These are phyloP conservation scores for Drosophila jambulina DNA, from an alignment of 1,140 invertebrate species.

Conservation along the genomic window DNA sequence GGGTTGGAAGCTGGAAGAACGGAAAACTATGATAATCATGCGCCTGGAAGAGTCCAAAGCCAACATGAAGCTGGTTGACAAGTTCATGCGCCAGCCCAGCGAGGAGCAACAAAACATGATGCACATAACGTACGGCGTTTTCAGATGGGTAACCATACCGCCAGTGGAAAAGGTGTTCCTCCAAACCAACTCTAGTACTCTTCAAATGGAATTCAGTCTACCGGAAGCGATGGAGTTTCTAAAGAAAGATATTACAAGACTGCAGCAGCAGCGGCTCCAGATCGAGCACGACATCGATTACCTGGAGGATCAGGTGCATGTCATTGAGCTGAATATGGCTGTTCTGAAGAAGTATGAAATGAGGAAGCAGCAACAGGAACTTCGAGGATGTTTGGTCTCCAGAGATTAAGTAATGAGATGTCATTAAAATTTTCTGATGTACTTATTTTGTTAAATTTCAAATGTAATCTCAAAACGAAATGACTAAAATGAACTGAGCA, in stretches of 20 bases:
- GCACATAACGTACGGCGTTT: conserved; percentile 12
- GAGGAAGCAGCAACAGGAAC: neutral
- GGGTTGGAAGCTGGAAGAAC: conserved; percentile 11
- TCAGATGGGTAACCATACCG: conserved; percentile 5
- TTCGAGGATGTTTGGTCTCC: no score
- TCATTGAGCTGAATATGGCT: conserved; percentile 14
- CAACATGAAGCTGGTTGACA: conserved; percentile 27
- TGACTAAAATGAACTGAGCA: neutral
- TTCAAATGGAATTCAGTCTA: conserved; percentile 31
- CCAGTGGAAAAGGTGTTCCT: conserved; percentile 26
- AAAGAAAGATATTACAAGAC: conserved; percentile 3
- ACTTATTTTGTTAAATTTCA: neutral
- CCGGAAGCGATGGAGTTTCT: conserved; percentile 21
- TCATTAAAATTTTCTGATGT: neutral
- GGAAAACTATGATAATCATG: neutral
- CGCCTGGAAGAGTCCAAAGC: conserved; percentile 24
- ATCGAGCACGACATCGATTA: conserved; percentile 38
- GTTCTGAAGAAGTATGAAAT: conserved; percentile 9
- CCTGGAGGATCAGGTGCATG: conserved; percentile 35
- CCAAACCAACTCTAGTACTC: conserved; percentile 1
- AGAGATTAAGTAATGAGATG: neutral
- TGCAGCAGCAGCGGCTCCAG: conserved; percentile 14
- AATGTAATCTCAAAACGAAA: neutral
- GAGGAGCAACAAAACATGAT: conserved; percentile 15
- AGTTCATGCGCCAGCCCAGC: conserved; percentile 9